Base-by-base conservation (phyloP, 2,888 invertebrate genomes). In the Lottia gigantea region DNA sequence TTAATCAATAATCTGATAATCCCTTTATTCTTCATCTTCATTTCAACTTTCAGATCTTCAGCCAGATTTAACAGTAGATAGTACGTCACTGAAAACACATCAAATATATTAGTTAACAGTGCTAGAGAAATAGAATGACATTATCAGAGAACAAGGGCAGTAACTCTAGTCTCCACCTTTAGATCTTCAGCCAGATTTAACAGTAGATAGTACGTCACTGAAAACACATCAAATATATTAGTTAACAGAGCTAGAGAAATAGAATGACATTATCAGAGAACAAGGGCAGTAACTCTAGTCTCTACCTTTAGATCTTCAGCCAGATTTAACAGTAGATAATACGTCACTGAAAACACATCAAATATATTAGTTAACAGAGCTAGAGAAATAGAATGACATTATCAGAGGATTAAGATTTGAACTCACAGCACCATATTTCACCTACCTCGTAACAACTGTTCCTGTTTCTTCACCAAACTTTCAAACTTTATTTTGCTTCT, bases 21-120 rank as follows among this genome's bases (percentile, higher is more conserved):
- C 84, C 95, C 95, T 88, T 97, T 95, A 83, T 95, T 95, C 45
- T 95, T 93, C 95, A 99, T 98, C 91, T 99, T 99, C 89, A 96
- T 94, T 89, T 98, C 98, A 3, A 98, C 94, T 87, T 94, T 94
- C 12, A 95, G 92, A 90, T 97, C 98, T 89, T 97, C 97, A 4
- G 98, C 95, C 88, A 99, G 94, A 88, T 99, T 98, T 66, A 98
- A 90, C 69, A 99, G 90, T 86, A 99, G 91, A 89, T 97, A 96
- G 88, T 95, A 95, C 3, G 95, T 95, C 64, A 96, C 97, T 92
- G 86, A 62, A 79, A 76, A 25, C 31, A 64, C 46, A 31, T 16
- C 11, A 11, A 1, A 40, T 8, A 40, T 31, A 4, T 31, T 31
- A 31, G 6, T 31, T 6, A 31, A 2, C 7, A 40, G 40, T 8